phyloP scores from a whole-genome alignment of 2,797 vertebrate genomes.

The Allobates femoralis region DNA sequence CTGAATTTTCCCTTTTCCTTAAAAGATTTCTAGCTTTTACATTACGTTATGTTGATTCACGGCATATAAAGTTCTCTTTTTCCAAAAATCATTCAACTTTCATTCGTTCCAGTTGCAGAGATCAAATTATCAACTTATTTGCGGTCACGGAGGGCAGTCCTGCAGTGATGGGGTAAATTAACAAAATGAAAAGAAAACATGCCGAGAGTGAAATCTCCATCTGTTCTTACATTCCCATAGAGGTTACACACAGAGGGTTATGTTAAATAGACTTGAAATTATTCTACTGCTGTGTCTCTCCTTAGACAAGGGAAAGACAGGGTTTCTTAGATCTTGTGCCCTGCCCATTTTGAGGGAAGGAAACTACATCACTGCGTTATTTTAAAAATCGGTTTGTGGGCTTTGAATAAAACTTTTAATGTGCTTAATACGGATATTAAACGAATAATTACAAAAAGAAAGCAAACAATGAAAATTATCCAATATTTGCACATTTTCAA shows the following conservation, averaged over 20 bases:
- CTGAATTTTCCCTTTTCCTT: not conserved
- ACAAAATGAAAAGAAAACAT: conserved; percentile 32
- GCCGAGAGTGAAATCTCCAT: conserved; percentile 17
- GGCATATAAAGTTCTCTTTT: not conserved
- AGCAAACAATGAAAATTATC: not conserved
- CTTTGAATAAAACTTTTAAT: not conserved
- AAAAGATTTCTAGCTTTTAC: not conserved
- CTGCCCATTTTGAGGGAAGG: not conserved
- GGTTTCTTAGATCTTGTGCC: not conserved
- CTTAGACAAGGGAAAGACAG: conserved; percentile 3
- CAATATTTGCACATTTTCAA: not conserved
- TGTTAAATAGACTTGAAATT: conserved; percentile 8
- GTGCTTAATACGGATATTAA: not conserved
- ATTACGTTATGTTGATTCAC: not conserved
- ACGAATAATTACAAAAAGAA: not conserved
- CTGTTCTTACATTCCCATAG: conserved; percentile 23
- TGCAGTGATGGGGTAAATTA: conserved; percentile 29
- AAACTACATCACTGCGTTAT: not conserved
- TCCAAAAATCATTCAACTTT: conserved; percentile 2
- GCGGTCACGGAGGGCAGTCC: conserved; percentile 24
- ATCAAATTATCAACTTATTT: conserved; percentile 40
- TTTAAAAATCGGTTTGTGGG: not conserved
- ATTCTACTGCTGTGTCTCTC: not conserved
- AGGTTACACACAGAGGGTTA: conserved; percentile 47
- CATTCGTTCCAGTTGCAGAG: conserved; percentile 40